A percentile compares a stretch with the other conserved stretches of the same genome.
phyloP scores from a whole-genome alignment of 1,140 invertebrate genomes.

The Coenobita brevimanus region DNA sequence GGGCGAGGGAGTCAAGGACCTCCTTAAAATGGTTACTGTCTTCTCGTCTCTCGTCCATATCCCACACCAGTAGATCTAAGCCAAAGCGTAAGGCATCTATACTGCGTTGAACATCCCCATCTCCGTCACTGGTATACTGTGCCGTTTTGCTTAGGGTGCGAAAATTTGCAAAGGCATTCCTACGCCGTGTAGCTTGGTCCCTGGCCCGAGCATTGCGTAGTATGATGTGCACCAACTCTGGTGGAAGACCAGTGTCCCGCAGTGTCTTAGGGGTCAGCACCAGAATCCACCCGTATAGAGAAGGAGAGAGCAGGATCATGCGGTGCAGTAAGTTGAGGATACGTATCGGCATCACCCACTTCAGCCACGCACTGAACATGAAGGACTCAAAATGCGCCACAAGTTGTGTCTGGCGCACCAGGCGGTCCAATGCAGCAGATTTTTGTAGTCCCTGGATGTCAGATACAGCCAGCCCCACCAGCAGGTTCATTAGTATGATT shows the following conservation, averaged over 20 bases:
- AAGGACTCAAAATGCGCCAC: slow-evolving; percentile 86
- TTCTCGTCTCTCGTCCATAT: slow-evolving; percentile 59
- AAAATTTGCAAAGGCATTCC: slow-evolving; percentile 68
- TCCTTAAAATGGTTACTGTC: slow-evolving; percentile 42
- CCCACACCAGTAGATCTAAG: slow-evolving; percentile 64
- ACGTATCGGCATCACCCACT: slow-evolving; percentile 77
- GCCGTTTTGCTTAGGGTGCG: slow-evolving; percentile 60
- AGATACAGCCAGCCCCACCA: slow-evolving; percentile 87
- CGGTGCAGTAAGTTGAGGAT: slow-evolving; percentile 80
- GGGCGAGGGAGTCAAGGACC: slow-evolving; percentile 23
- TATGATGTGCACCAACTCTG: slow-evolving; percentile 81
- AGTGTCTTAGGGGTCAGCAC: slow-evolving; percentile 85
- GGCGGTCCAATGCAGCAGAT: slow-evolving; percentile 84
- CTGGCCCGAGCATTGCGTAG: slow-evolving; percentile 78
- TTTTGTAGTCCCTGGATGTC: slow-evolving; percentile 88
- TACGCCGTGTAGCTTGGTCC: slow-evolving; percentile 52
- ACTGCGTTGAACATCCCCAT: slow-evolving; percentile 59
- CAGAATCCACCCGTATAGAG: slow-evolving; percentile 81
- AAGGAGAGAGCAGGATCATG: slow-evolving; percentile 81
- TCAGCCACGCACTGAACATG: slow-evolving; percentile 82
- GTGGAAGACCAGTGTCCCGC: slow-evolving; percentile 83
- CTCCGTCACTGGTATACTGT: slow-evolving; percentile 47
- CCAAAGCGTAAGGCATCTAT: slow-evolving; percentile 65
- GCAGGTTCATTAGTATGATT: slow-evolving; percentile 88
- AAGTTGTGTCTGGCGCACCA: slow-evolving; percentile 87